phyloP scores from a whole-genome alignment of 2,113 vertebrate genomes.

The Apistogramma diplotaenia region DNA sequence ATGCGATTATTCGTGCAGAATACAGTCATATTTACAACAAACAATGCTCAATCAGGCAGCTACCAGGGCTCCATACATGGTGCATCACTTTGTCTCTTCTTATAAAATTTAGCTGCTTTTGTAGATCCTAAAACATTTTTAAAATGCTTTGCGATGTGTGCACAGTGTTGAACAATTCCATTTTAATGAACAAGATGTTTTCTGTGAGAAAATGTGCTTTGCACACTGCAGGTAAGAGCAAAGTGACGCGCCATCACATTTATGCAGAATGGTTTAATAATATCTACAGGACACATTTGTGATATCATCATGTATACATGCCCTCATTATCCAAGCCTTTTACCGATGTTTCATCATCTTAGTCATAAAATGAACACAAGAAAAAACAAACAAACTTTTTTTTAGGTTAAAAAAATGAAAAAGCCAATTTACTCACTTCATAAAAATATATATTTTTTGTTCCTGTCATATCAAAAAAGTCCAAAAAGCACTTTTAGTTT shows the following conservation, averaged over 20 bases:
- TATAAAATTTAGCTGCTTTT: background rate
- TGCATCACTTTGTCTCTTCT: background rate
- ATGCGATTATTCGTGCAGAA: conserved; percentile 28
- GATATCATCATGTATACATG: background rate
- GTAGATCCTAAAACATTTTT: background rate
- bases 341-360: background rate
- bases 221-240: fast-evolving
- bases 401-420: background rate
- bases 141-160: background rate
- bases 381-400: background rate
- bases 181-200: background rate
- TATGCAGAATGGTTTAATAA: background rate
- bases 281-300: background rate
- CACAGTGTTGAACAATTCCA: background rate
- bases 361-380: background rate
- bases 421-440: background rate
- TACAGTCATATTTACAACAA: background rate
- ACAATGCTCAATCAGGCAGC: background rate
- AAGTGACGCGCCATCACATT: background rate
- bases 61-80: background rate
- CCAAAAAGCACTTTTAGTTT: background rate
- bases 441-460: background rate
- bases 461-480: background rate
- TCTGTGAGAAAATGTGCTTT: background rate
- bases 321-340: background rate